Conservation (phyloP, 2,113 vertebrate genomes). For the Saccopteryx bilineata region DNA sequence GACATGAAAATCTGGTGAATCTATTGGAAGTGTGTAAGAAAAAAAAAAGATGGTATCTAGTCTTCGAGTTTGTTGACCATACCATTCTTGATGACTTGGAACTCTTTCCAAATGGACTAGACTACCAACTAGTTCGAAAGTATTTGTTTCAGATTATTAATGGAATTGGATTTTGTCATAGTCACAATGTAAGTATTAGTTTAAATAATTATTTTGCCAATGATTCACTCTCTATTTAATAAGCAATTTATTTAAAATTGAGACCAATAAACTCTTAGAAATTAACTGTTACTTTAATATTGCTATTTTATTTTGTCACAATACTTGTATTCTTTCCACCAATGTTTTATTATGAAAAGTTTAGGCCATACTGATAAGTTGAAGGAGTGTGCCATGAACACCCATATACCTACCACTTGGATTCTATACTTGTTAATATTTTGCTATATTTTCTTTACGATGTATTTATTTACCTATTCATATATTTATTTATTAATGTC, state of each 20-base stretch:
- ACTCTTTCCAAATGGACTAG: slow-evolving; percentile 90
- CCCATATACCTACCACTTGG: background rate
- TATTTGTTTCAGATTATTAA: slow-evolving; percentile 94
- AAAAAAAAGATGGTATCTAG: slow-evolving; percentile 93
- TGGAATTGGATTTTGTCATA: slow-evolving; percentile 94
- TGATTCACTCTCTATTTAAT: slow-evolving; percentile 36
- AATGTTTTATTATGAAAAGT: background rate
- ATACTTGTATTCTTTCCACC: background rate
- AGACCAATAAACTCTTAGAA: slow-evolving; percentile 35
- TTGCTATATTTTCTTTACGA: slow-evolving; percentile 12
- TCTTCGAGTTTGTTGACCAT: slow-evolving; percentile 96
- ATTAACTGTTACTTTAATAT: slow-evolving; percentile 26
- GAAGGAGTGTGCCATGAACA: background rate
- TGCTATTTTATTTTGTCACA: background rate
- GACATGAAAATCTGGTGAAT: slow-evolving; percentile 95
- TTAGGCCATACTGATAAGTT: background rate
- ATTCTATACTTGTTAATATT: slow-evolving; percentile 18
- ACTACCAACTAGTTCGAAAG: slow-evolving; percentile 87
- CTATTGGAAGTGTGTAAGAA: slow-evolving; percentile 94
- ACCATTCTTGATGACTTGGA: slow-evolving; percentile 94
- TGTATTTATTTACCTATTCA: slow-evolving; percentile 4
- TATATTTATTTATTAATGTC: slow-evolving; percentile 27
- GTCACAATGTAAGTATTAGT: slow-evolving; percentile 91
- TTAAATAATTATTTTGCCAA: slow-evolving; percentile 60
- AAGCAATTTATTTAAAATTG: background rate